Evolutionary conservation across 1,140 invertebrate species (phyloP).

Genomic region (Nylanderia fulva): DNA sequence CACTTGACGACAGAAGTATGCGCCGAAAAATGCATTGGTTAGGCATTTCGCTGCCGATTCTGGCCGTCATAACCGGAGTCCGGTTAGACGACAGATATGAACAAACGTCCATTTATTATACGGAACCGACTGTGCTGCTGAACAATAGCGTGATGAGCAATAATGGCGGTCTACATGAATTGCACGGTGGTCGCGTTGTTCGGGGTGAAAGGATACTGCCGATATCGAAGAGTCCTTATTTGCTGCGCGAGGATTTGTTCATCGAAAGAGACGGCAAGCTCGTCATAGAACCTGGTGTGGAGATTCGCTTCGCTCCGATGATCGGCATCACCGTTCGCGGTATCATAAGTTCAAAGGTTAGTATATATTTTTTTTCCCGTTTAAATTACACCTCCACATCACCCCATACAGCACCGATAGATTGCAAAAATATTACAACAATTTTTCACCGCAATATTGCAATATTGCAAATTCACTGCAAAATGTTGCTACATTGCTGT

Average conservation of each 20-base stretch:
- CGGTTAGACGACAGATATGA: slow-evolving; percentile 70
- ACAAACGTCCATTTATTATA: slow-evolving; percentile 82
- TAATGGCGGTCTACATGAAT: slow-evolving; percentile 85
- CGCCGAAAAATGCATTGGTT: slow-evolving; percentile 45
- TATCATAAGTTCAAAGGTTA: slow-evolving; percentile 94
- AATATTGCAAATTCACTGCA: too few relatives aligned
- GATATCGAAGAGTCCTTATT: slow-evolving; percentile 90
- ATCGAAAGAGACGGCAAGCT: slow-evolving; percentile 91
- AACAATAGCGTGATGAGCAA: slow-evolving; percentile 49
- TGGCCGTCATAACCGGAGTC: slow-evolving; percentile 31
- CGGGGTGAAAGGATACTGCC: slow-evolving; percentile 85
- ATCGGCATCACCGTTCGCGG: slow-evolving; percentile 96
- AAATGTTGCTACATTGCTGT: too few relatives aligned
- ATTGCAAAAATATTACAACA: too few relatives aligned
- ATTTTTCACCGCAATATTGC: too few relatives aligned
- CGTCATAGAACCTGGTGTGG: slow-evolving; percentile 94
- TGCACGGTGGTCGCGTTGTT: slow-evolving; percentile 88
- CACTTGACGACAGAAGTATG: neutral
- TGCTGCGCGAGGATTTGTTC: slow-evolving; percentile 92
- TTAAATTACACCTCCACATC: too few relatives aligned
- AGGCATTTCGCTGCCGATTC: neutral
- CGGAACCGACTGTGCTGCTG: slow-evolving; percentile 78
- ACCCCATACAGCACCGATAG: too few relatives aligned
- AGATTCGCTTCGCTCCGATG: slow-evolving; percentile 94
- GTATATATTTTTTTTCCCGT: too few relatives aligned